Evolutionary conservation across 2,888 invertebrate species (phyloP), one percentile per base, ranked within the genome.

Genomic region (Tubulanus polymorphus): DNA sequence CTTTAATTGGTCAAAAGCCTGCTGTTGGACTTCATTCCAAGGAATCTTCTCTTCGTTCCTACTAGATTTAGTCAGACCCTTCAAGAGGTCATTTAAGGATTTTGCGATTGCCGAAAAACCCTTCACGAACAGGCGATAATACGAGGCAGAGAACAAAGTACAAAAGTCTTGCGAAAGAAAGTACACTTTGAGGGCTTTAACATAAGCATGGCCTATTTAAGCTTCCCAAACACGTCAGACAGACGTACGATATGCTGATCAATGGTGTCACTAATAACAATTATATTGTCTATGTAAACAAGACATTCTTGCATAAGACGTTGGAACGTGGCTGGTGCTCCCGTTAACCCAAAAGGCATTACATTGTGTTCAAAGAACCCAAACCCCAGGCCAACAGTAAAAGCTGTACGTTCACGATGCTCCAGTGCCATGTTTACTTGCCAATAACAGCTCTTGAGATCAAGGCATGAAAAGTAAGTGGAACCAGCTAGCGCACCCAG

Each of bases 121-220:
- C 58, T 62, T 3, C 49, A 48, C 6, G 55, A 59, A 46, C 59
- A 52, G 56, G 10, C 57, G 29, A 18, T 27, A 23, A 10, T 50
- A 52, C 2, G 57, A 57, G 1, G 57, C 26, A 48, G 57, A 55
- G 10, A n/a, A n/a, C n/a, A n/a, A n/a, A n/a, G n/a, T n/a, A n/a
- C n/a, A n/a, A n/a, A n/a, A n/a, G n/a, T n/a, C n/a, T n/a, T n/a
- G n/a, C n/a, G n/a, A n/a, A n/a, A n/a, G n/a, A n/a, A n/a, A n/a
- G n/a, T n/a, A n/a, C n/a, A n/a, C n/a, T n/a, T n/a, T n/a, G n/a
- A n/a, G n/a, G 52, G 52, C 41, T 51, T 51, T n/a, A 41, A 15
- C 25, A 28, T 45, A 12, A 41, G 25, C 23, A 2, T 12, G 10
- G 25, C 27, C 2, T 2, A 10, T 15, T 25, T 6, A 2, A 45